phyloP scores from a whole-genome alignment of 2,113 vertebrate genomes.

The Sisor rabdophorus region DNA sequence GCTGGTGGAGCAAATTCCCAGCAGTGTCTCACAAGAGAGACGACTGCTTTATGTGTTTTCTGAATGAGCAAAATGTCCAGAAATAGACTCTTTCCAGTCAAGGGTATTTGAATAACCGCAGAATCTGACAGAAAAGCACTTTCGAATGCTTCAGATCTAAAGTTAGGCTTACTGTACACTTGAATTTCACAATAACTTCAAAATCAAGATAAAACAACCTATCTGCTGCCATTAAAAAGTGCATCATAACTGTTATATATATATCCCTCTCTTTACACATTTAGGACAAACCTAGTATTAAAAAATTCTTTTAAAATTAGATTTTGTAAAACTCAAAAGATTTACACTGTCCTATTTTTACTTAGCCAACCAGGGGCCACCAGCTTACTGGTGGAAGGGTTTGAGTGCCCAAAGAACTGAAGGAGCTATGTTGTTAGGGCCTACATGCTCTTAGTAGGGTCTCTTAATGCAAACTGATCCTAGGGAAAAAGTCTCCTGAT shows the following conservation, averaged over 20 bases:
- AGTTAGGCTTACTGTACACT: not conserved
- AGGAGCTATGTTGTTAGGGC: no score
- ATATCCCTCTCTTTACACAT: not conserved
- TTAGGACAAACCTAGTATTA: no score
- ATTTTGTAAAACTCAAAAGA: no score
- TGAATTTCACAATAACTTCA: not conserved
- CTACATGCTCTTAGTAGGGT: no score
- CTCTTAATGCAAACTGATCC: no score
- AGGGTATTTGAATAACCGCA: constrained; percentile 24
- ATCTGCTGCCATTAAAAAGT: not conserved
- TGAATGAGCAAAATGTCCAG: constrained; percentile 34
- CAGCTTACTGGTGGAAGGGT: no score
- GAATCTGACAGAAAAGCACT: constrained; percentile 22
- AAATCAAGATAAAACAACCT: not conserved
- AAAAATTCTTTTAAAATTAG: no score
- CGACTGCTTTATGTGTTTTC: constrained; percentile 32
- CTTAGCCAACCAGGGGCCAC: no score
- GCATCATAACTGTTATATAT: not conserved
- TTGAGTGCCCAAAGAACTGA: no score
- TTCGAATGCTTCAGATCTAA: constrained; percentile 2
- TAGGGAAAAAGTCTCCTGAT: no score
- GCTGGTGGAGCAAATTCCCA: constrained; percentile 25
- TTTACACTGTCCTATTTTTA: no score
- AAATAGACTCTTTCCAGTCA: constrained; percentile 27
- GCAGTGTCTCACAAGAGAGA: constrained; percentile 11